Conservation (phyloP, 1,140 invertebrate genomes). For the Orius insidiosus region DNA sequence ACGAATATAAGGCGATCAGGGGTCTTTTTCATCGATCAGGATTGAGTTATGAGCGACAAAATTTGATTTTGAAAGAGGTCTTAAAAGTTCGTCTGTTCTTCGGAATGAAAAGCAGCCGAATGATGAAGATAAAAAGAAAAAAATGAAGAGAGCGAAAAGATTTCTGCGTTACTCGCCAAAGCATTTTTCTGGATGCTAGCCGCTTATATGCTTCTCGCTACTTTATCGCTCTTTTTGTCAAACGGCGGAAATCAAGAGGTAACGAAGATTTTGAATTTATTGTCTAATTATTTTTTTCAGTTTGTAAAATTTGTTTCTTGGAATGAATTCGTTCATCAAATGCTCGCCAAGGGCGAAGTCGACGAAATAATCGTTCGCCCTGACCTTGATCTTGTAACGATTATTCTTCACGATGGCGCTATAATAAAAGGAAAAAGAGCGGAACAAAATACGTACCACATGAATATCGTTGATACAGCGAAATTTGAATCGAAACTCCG, state of each 20-base stretch:
- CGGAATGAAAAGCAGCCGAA: constrained; percentile 5
- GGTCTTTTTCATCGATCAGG: neutral
- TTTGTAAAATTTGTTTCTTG: constrained; percentile 58
- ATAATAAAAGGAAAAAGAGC: constrained; percentile 62
- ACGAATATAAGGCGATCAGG: too few species aligned
- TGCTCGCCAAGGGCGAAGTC: constrained; percentile 84
- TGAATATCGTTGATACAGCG: constrained; percentile 65
- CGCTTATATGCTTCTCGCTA: constrained; percentile 49
- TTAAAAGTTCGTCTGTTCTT: constrained; percentile 4
- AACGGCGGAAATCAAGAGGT: constrained; percentile 55
- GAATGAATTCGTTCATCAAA: constrained; percentile 88
- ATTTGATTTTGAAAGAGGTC: constrained; percentile 1
- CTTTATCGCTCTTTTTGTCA: constrained; percentile 50
- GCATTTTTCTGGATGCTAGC: constrained; percentile 56
- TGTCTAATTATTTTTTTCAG: constrained; percentile 19
- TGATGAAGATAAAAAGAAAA: constrained; percentile 20
- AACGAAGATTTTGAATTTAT: constrained; percentile 14
- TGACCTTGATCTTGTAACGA: constrained; percentile 63
- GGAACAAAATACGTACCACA: constrained; percentile 49
- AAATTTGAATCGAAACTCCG: constrained; percentile 78
- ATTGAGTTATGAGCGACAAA: constrained; percentile 1
- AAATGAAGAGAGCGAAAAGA: constrained; percentile 40
- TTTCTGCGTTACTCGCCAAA: constrained; percentile 49
- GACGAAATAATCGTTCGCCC: constrained; percentile 70
- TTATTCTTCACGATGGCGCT: constrained; percentile 68